Conservation (phyloP, 2,797 vertebrate genomes). For the Oreochromis mossambicus region DNA sequence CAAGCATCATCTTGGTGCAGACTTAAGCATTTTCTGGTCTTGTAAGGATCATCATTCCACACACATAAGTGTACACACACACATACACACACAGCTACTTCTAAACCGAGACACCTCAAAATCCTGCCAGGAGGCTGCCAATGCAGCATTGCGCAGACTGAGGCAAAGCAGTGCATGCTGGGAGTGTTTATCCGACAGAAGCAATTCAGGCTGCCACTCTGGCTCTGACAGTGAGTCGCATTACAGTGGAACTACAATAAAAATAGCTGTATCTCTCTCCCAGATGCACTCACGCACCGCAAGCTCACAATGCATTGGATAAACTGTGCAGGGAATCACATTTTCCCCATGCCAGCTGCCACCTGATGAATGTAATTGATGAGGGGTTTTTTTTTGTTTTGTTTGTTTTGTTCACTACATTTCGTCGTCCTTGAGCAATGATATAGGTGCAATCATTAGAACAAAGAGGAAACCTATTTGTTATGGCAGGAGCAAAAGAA, state of each 20-base stretch:
- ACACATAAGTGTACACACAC: constrained; percentile 14
- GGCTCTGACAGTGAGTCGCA: constrained; percentile 59
- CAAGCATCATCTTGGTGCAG: constrained; percentile 36
- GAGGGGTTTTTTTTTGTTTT: background rate
- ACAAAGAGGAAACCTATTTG: constrained; percentile 5
- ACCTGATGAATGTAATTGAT: constrained; percentile 39
- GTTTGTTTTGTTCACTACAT: constrained; percentile 7
- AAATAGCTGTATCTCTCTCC: constrained; percentile 43
- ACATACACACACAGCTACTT: constrained; percentile 27
- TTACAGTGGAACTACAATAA: constrained; percentile 63
- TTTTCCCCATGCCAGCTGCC: constrained; percentile 17
- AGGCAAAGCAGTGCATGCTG: constrained; percentile 73
- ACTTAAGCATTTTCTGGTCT: constrained; percentile 32
- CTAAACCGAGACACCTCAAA: constrained; percentile 62
- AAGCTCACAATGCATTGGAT: constrained; percentile 7
- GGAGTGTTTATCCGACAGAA: constrained; percentile 72
- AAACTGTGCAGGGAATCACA: background rate
- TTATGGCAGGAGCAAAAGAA: constrained; percentile 9
- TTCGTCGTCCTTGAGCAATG: constrained; percentile 29
- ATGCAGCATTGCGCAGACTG: constrained; percentile 68
- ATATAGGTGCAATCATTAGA: constrained; percentile 12
- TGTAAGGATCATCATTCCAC: constrained; percentile 52
- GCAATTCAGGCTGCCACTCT: constrained; percentile 68
- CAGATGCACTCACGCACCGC: background rate
- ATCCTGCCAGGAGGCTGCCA: constrained; percentile 65